Conservation (phyloP, 2,888 invertebrate genomes). For the Creontiades dilutus region DNA sequence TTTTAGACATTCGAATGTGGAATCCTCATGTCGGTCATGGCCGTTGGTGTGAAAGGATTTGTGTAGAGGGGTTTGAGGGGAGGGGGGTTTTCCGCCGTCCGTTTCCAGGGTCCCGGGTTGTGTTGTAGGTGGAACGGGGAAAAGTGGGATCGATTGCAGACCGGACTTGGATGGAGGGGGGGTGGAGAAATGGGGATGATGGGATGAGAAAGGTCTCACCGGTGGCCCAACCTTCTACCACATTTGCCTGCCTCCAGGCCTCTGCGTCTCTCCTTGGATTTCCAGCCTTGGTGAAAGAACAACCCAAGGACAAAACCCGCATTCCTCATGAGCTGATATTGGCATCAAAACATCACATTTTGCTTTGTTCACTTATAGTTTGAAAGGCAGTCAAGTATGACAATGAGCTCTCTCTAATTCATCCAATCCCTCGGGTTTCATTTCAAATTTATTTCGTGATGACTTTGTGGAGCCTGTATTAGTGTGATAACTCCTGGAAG, state of each 20-base stretch:
- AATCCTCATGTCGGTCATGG: background rate
- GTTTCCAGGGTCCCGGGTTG: background rate
- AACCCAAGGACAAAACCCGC: no score
- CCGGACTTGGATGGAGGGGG: constrained; percentile 78
- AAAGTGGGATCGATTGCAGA: constrained; percentile 71
- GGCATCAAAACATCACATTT: no score
- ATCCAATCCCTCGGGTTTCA: no score
- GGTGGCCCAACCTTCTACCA: constrained; percentile 68
- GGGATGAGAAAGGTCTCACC: constrained; percentile 73
- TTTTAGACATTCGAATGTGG: background rate
- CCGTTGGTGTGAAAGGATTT: background rate
- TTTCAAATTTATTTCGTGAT: no score
- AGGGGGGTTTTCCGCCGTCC: background rate
- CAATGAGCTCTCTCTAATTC: no score
- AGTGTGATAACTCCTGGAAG: no score
- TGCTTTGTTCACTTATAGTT: no score
- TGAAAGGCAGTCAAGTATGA: no score
- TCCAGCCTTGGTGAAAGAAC: background rate
- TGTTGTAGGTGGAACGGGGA: constrained; percentile 39
- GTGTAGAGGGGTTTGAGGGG: background rate
- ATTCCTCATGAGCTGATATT: no score
- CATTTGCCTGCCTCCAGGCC: background rate
- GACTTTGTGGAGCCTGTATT: no score
- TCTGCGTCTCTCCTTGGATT: background rate
- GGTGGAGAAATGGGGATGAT: constrained; percentile 78